Base-by-base conservation (phyloP, 2,888 invertebrate genomes). In the Teinopalpus imperialis region DNA sequence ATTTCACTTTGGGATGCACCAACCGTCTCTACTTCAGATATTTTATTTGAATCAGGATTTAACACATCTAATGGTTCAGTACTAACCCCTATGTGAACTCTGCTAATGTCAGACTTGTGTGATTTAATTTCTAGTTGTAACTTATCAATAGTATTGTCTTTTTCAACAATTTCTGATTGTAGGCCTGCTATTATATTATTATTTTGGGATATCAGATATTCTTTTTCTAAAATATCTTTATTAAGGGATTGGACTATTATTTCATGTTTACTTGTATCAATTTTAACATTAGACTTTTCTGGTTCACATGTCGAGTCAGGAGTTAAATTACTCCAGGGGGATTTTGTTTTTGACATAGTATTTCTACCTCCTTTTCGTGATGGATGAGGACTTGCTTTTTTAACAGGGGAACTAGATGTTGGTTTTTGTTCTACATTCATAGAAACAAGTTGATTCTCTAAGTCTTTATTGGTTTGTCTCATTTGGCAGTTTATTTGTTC, bases 401-500 rank as follows among this genome's bases (percentile, higher is more conserved):
- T 83, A 35, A 63, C 66, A 30, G 79, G 74, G 35, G 82, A 74
- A 43, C 57, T 57, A 12, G 58, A 32, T 23, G 62, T 49, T 9
- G 67, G 48, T 64, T 87, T 87, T 20, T 67, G 24, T 47, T 85
- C 83, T 41, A 61, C 51, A 52, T 57, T 74, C 8, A 67, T 55
- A 39, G 62, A 71, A 5, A 78, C 73, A 26, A 91, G 66, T 67
- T 88, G 90, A 41, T 75, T 80, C 72, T 91, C 90, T 12, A 91
- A 76, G 54, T 91, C 89, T 48, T 89, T 85, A 54, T 88, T 89
- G 26, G 89, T 81, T 56, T 83, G 81, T 52, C 90, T 81, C 18
- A 93, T 86, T 60, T 89, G 80, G 48, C 80, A 87, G 50, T 92
- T 83, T 6, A 87, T 64, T 63, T 89, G 85, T 56, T 90, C 83